phyloP scores from a whole-genome alignment of 2,113 vertebrate genomes.

The Oryzias curvinotus region DNA sequence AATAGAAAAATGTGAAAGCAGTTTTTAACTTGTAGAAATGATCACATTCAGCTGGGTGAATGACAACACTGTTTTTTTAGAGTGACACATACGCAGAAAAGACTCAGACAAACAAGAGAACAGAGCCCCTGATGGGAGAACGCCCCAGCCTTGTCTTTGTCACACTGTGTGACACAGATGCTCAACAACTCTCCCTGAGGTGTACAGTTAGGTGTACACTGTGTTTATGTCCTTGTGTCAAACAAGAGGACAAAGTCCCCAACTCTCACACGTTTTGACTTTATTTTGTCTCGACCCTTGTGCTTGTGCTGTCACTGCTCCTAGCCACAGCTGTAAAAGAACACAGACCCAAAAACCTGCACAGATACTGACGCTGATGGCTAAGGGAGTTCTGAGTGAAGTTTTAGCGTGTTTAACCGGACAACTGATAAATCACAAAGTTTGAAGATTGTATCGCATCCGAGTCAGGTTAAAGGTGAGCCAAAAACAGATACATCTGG shows the following conservation, averaged over 20 bases:
- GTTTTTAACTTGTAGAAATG: conserved; percentile 28
- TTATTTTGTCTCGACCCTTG: conserved; percentile 22
- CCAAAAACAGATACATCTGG: conserved; percentile 38
- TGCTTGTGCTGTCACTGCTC: conserved; percentile 23
- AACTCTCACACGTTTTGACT: conserved; percentile 11
- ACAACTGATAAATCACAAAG: conserved; percentile 42
- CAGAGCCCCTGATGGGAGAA: conserved; percentile 63
- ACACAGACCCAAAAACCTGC: conserved; percentile 31
- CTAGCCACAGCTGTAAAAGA: conserved; percentile 25
- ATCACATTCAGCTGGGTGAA: conserved; percentile 49
- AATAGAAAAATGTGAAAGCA: background rate
- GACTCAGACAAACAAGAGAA: conserved; percentile 58
- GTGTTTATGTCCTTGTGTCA: conserved; percentile 25
- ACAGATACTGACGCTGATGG: conserved; percentile 16
- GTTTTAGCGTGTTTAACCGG: conserved; percentile 21
- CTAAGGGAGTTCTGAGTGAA: conserved; percentile 17
- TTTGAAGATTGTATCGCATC: conserved; percentile 20
- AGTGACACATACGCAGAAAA: conserved; percentile 70
- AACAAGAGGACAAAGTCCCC: conserved; percentile 23
- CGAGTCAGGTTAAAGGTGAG: conserved; percentile 38
- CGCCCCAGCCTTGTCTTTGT: conserved; percentile 71
- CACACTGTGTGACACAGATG: conserved; percentile 63
- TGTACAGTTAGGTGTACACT: conserved; percentile 38
- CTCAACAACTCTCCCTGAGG: conserved; percentile 54
- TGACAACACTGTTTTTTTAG: conserved; percentile 60